Percentiles rank a stretch among this genome's conserved stretches.
phyloP scores from a whole-genome alignment of 2,797 vertebrate genomes.

The Enteromius argenteus region DNA sequence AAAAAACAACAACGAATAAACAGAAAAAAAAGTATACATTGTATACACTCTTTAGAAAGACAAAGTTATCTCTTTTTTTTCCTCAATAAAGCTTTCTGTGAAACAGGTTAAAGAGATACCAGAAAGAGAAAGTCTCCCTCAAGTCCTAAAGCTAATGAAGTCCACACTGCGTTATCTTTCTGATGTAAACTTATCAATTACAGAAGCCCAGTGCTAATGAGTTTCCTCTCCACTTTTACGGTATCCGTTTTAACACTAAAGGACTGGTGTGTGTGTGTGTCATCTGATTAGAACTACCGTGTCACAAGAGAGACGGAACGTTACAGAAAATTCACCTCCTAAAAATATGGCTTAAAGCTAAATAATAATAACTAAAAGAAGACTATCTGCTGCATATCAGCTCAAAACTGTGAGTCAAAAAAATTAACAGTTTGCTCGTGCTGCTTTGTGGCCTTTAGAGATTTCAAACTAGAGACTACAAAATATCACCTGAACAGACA shows the following conservation, averaged over 20 bases:
- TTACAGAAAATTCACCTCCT: not conserved
- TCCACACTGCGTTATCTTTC: constrained; percentile 37
- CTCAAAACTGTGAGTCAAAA: not conserved
- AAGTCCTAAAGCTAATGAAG: constrained; percentile 53
- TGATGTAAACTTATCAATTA: constrained; percentile 54
- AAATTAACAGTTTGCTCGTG: constrained; percentile 3
- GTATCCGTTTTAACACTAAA: constrained; percentile 16
- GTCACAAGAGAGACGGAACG: constrained; percentile 11
- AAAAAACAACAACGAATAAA: not conserved
- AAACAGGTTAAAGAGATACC: not conserved
- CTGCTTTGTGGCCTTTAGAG: constrained; percentile 11
- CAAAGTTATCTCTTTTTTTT: not conserved
- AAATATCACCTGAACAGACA: not conserved
- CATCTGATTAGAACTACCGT: constrained; percentile 32
- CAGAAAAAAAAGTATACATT: not conserved
- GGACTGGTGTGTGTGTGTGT: constrained; percentile 10
- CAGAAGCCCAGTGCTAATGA: constrained; percentile 54
- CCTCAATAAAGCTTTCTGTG: not conserved
- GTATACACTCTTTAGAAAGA: not conserved
- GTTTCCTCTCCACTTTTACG: constrained; percentile 51
- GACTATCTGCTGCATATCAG: not conserved
- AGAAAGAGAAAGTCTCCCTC: constrained; percentile 11
- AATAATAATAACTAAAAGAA: not conserved
- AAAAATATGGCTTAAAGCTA: constrained; percentile 11
- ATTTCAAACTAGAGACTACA: constrained; percentile 3